phyloP scores from a whole-genome alignment of 2,113 vertebrate species.

The Scomber japonicus region DNA sequence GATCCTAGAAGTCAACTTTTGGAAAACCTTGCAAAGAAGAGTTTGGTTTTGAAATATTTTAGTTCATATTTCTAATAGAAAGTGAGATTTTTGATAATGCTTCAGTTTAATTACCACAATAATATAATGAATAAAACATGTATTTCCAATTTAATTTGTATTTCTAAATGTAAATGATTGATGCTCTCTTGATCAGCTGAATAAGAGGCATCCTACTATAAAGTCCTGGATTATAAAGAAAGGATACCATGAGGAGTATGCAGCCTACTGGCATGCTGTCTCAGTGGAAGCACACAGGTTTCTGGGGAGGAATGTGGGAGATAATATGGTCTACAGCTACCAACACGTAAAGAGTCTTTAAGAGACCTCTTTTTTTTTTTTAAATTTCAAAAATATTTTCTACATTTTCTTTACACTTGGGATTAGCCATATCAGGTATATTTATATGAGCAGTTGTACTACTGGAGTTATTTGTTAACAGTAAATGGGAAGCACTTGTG shows the following conservation, averaged over 20 bases:
- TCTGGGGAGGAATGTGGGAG: conserved; percentile 26
- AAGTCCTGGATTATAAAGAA: neutral
- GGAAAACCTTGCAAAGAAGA: neutral
- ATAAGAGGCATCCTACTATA: neutral
- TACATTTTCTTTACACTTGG: neutral
- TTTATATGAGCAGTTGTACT: neutral
- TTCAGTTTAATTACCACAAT: neutral
- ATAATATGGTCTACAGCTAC: neutral
- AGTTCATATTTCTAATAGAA: neutral
- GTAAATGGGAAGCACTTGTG: neutral
- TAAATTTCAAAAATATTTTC: neutral
- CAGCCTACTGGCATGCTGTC: conserved; percentile 14
- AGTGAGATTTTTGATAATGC: neutral
- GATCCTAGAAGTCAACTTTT: neutral
- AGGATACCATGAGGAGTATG: conserved; percentile 25
- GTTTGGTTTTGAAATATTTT: neutral
- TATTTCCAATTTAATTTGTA: neutral
- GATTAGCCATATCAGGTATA: neutral
- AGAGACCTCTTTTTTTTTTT: neutral
- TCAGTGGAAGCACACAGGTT: conserved; percentile 21
- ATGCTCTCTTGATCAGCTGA: neutral
- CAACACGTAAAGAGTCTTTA: neutral
- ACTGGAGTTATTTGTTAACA: neutral
- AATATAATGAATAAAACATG: neutral
- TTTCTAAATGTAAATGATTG: neutral